Conservation (phyloP, 30 jellyfish, hydroid and myxozoan genomes). For the Aurelia aurita region DNA sequence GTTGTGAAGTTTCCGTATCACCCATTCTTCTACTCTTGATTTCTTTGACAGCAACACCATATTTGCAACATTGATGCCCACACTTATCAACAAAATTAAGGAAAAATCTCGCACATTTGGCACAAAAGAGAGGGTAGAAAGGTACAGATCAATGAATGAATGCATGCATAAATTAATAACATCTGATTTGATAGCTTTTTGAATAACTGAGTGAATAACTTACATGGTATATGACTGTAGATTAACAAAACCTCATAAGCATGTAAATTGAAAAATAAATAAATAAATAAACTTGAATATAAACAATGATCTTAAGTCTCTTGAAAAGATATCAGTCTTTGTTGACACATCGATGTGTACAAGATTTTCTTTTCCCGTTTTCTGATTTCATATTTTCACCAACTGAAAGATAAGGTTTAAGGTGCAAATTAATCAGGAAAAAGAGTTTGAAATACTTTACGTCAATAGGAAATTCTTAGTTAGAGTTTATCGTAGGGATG, state of each 20-base stretch:
- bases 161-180: too few relatives aligned
- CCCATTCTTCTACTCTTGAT: background rate
- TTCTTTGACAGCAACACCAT: slow-evolving; percentile 62
- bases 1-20: background rate
- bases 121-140: background rate
- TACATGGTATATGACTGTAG: too few relatives aligned
- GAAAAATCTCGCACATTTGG: background rate
- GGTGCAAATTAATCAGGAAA: background rate
- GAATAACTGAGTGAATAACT: too few relatives aligned
- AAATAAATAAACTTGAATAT: too few relatives aligned
- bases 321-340: slow-evolving; percentile 61
- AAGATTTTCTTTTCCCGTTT: slow-evolving; percentile 24
- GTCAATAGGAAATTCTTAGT: too few relatives aligned
- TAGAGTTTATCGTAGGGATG: too few relatives aligned
- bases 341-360: slow-evolving; percentile 68
- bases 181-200: too few relatives aligned
- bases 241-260: too few relatives aligned
- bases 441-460: too few relatives aligned
- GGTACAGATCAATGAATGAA: background rate
- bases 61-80: slow-evolving; percentile 77
- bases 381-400: background rate
- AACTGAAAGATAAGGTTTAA: background rate
- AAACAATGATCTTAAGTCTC: too few relatives aligned
- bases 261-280: too few relatives aligned
- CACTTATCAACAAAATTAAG: slow-evolving; percentile 14